Conservation (phyloP, 2,797 vertebrate genomes). For the Smutsia gigantea region DNA sequence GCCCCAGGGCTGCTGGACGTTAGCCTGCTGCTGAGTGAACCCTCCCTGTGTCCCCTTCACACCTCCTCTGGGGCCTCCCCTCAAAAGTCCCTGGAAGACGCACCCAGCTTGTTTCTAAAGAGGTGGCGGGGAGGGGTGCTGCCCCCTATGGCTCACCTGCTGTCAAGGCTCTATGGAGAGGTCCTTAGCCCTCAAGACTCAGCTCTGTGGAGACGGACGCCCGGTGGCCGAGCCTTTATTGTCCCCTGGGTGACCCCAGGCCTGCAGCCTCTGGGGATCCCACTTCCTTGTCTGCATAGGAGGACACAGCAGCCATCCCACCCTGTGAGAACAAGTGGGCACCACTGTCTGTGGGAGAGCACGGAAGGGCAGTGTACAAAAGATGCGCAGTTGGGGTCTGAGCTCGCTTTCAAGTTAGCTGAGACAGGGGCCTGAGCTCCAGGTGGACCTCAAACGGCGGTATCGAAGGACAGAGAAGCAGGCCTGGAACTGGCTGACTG, state of each 20-base stretch:
- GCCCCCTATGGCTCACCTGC: not conserved
- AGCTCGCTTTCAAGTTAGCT: not conserved
- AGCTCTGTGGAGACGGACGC: not conserved
- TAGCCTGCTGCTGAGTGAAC: fast-evolving
- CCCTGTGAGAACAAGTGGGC: not conserved
- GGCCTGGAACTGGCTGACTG: not conserved
- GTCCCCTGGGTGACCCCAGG: not conserved
- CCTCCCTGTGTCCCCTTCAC: fast-evolving
- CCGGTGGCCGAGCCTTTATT: not conserved
- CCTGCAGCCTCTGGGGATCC: not conserved
- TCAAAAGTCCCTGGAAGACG: not conserved
- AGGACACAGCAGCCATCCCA: fast-evolving
- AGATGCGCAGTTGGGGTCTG: not conserved
- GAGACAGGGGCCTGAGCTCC: not conserved
- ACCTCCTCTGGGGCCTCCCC: not conserved
- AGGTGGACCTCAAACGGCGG: not conserved
- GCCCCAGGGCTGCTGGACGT: no score
- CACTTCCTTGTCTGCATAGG: not conserved
- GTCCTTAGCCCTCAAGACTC: not conserved
- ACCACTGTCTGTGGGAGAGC: not conserved
- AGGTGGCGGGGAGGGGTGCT: not conserved
- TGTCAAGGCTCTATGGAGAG: not conserved
- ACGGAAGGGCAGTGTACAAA: not conserved
- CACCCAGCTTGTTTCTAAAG: not conserved
- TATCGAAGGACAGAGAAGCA: not conserved